A percentile compares a stretch with the other conserved stretches of the same genome.
phyloP scores from a whole-genome alignment of 1,140 invertebrate species.

The Nomia melanderi region DNA sequence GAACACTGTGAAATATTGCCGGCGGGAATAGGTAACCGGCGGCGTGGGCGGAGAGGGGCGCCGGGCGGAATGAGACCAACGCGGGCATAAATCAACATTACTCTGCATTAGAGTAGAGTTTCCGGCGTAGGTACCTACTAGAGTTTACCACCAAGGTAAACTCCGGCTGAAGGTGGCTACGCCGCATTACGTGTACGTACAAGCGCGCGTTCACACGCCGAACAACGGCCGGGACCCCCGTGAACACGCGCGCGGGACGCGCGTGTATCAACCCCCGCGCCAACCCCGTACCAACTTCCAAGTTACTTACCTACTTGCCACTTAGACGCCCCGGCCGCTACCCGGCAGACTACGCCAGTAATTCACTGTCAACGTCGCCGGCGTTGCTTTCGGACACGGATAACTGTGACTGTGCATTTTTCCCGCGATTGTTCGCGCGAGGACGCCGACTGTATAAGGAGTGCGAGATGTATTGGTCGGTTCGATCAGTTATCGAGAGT shows the following conservation, averaged over 20 bases:
- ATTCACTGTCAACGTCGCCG: conserved; percentile 69
- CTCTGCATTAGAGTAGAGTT: conserved; percentile 79
- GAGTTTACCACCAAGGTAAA: conserved; percentile 77
- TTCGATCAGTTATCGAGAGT: too few species aligned
- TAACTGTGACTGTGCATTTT: conserved; percentile 20
- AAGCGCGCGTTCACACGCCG: conserved; percentile 54
- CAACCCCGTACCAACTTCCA: conserved; percentile 68
- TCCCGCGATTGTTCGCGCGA: background rate
- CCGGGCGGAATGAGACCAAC: conserved; percentile 67
- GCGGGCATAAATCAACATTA: conserved; percentile 80
- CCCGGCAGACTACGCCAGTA: conserved; percentile 57
- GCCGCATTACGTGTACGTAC: conserved; percentile 59
- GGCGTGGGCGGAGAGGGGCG: conserved; percentile 13
- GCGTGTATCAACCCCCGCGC: conserved; percentile 49
- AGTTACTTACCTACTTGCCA: conserved; percentile 77
- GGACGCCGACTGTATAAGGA: too few species aligned
- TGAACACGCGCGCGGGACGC: background rate
- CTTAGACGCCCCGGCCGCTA: conserved; percentile 67
- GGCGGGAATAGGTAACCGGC: conserved; percentile 54
- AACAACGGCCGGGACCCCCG: conserved; percentile 41
- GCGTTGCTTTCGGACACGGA: conserved; percentile 53
- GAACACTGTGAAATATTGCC: conserved; percentile 62
- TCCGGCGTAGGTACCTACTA: conserved; percentile 70
- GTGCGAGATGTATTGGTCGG: too few species aligned
- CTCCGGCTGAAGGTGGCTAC: conserved; percentile 64